Evolutionary conservation across 1,140 invertebrate species (phyloP).

Genomic region (Muscidifurax raptorellus): DNA sequence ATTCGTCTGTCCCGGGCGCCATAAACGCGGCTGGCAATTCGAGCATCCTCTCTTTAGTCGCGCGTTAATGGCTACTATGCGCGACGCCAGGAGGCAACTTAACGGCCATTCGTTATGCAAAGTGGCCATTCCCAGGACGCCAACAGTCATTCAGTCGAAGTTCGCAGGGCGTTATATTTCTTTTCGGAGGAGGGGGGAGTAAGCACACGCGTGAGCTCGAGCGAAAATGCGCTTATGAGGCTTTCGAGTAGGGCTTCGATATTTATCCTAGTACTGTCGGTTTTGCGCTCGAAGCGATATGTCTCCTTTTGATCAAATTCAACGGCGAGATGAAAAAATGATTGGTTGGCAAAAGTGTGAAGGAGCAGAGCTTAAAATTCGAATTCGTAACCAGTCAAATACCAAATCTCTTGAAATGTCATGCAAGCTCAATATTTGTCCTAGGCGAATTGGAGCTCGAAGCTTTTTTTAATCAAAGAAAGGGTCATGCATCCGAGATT

Average conservation of each 20-base stretch:
- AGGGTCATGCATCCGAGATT: too few relatives aligned
- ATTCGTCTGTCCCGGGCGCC: neutral
- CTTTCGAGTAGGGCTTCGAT: too few relatives aligned
- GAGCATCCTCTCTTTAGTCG: neutral
- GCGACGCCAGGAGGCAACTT: neutral
- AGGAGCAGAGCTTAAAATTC: too few relatives aligned
- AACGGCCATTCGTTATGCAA: slow-evolving; percentile 23
- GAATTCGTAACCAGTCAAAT: too few relatives aligned
- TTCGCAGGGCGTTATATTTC: neutral
- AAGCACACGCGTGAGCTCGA: too few relatives aligned
- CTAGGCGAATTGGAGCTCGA: neutral
- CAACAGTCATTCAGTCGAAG: neutral
- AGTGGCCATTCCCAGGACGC: slow-evolving; percentile 1
- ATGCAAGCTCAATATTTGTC: neutral
- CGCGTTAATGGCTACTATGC: neutral
- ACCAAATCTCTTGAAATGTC: too few relatives aligned
- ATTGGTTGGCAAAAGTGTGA: too few relatives aligned
- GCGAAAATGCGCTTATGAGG: too few relatives aligned
- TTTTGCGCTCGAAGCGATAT: too few relatives aligned
- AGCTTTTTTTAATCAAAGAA: neutral
- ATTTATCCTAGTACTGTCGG: too few relatives aligned
- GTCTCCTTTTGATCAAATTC: too few relatives aligned
- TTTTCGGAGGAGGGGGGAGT: neutral
- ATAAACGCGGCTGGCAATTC: neutral
- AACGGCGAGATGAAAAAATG: too few relatives aligned